phyloP scores from a whole-genome alignment of 2,888 invertebrate species.

The Drosophila nigritarsus region DNA sequence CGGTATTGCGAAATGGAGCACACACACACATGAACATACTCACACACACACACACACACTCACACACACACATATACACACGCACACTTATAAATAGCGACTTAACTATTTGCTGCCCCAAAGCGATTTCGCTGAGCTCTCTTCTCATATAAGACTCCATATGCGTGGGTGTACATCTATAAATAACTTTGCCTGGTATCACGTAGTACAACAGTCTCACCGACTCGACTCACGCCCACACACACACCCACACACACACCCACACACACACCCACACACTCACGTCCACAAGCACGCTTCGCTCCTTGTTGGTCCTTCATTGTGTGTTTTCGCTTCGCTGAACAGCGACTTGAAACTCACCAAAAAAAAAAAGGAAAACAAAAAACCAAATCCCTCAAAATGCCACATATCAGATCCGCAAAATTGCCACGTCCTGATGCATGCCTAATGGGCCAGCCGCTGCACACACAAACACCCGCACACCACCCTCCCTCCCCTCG shows the following conservation, averaged over 20 bases:
- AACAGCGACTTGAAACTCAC: conserved; percentile 37
- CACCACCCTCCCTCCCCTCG: conserved; percentile 8
- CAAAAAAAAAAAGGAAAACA: conserved; percentile 1
- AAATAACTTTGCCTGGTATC: conserved; percentile 56
- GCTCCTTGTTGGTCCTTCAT: conserved; percentile 21
- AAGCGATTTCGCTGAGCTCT: conserved; percentile 59
- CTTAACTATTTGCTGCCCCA: conserved; percentile 65
- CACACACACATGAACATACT: conserved; percentile 4
- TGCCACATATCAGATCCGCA: conserved; percentile 45
- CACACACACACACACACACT: background rate
- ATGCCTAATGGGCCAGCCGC: conserved; percentile 47
- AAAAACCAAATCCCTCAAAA: conserved; percentile 40
- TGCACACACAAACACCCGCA: conserved; percentile 11
- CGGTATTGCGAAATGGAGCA: conserved; percentile 56
- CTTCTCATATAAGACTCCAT: conserved; percentile 35
- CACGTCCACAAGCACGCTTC: conserved; percentile 12
- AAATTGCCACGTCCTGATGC: conserved; percentile 60
- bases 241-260: background rate
- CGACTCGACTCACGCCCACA: conserved; percentile 10
- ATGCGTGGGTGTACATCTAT: conserved; percentile 54
- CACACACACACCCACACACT: conserved; percentile 1
- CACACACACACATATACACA: conserved; percentile 10
- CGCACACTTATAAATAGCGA: conserved; percentile 36
- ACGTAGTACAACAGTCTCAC: conserved; percentile 36
- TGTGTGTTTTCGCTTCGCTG: conserved; percentile 54